Percentiles rank a stretch among this genome's conserved stretches.
phyloP scores from a whole-genome alignment of 2,888 invertebrate species.

The Drosophila ezoana region DNA sequence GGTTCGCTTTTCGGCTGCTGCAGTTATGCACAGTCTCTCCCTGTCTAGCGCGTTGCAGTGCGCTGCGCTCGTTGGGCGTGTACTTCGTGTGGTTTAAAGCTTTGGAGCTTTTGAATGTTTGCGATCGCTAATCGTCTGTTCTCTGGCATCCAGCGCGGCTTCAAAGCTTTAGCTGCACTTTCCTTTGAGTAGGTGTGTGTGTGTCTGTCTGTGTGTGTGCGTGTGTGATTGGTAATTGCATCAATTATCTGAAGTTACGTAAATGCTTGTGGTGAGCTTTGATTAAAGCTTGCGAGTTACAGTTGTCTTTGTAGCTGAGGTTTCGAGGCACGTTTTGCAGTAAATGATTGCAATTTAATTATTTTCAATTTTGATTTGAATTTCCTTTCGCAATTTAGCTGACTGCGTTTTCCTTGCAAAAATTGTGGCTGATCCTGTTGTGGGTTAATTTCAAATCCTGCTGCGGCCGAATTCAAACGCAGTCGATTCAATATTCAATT shows the following conservation, averaged over 20 bases:
- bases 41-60: conserved; percentile 27
- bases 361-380: conserved; percentile 63
- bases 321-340: conserved; percentile 54
- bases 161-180: conserved; percentile 69
- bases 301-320: conserved; percentile 36
- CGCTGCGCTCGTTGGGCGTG: conserved; percentile 61
- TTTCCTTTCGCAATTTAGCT: conserved; percentile 49
- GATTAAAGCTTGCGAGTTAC: conserved; percentile 54
- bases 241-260: conserved; percentile 70
- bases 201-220: conserved; percentile 36
- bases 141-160: conserved; percentile 41
- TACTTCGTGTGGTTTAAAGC: conserved; percentile 34
- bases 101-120: conserved; percentile 41
- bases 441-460: conserved; percentile 43
- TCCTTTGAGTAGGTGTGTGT: conserved; percentile 27
- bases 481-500: conserved; percentile 37
- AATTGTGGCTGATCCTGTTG: conserved; percentile 20
- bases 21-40: conserved; percentile 37
- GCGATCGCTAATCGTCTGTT: conserved; percentile 41
- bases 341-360: conserved; percentile 31
- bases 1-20: conserved; percentile 28
- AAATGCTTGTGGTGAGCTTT: conserved; percentile 57
- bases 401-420: conserved; percentile 55
- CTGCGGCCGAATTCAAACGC: conserved; percentile 36
- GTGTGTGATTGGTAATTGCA: conserved; percentile 42